Conservation (phyloP, 1,140 invertebrate genomes). For the Drosophila bifasciata region DNA sequence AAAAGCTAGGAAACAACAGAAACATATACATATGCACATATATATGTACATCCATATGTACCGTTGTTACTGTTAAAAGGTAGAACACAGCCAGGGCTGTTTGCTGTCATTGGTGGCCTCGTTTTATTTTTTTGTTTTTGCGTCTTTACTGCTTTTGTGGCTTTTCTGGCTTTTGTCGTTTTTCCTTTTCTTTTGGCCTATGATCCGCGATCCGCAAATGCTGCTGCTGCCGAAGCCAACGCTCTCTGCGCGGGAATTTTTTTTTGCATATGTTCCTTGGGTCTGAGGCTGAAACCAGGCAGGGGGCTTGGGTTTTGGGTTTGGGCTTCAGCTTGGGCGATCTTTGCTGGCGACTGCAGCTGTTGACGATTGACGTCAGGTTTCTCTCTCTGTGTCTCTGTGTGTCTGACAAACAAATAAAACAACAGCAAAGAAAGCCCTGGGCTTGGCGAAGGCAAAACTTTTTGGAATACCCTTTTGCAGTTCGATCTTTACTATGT, state of each 20-base stretch:
- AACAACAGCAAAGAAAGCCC: background rate
- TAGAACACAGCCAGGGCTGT: too few relatives aligned
- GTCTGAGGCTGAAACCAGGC: background rate
- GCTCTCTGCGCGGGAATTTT: conserved; percentile 14
- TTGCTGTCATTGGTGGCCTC: too few relatives aligned
- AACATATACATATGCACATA: too few relatives aligned
- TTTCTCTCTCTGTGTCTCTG: conserved; percentile 29
- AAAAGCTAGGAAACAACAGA: too few relatives aligned
- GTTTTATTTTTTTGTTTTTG: background rate
- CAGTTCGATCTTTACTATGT: too few relatives aligned
- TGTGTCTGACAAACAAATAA: conserved; percentile 7
- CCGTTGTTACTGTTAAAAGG: too few relatives aligned
- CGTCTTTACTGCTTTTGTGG: too few relatives aligned
- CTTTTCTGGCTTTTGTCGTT: background rate
- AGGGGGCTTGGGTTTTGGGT: conserved; percentile 6
- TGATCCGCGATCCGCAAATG: conserved; percentile 11
- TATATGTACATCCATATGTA: too few relatives aligned
- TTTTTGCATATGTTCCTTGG: conserved; percentile 20
- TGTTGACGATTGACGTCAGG: conserved; percentile 43
- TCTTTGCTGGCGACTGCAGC: conserved; percentile 40
- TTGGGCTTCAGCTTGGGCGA: conserved; percentile 15
- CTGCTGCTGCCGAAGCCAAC: conserved; percentile 8
- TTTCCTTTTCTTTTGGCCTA: conserved; percentile 14
- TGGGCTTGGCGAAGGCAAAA: too few relatives aligned
- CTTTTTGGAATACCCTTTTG: too few relatives aligned